phyloP scores from a whole-genome alignment of 2,113 vertebrate genomes.

The Vidua macroura region DNA sequence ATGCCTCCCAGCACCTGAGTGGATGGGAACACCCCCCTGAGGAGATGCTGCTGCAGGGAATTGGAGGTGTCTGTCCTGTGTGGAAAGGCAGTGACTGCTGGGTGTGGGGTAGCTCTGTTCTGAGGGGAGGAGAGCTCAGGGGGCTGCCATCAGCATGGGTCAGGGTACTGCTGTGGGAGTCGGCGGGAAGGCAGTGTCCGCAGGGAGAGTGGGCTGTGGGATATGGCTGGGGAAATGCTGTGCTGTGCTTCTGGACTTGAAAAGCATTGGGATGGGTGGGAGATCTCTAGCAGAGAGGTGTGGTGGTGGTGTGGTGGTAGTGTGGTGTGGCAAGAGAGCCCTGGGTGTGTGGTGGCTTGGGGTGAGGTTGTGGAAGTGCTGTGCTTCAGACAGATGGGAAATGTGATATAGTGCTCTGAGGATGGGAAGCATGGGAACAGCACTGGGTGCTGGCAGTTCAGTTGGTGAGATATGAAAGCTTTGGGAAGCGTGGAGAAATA shows the following conservation, averaged over 20 bases:
- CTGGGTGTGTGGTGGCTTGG: background rate
- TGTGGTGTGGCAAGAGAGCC: background rate
- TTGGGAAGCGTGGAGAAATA: background rate
- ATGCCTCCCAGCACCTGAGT: accelerated
- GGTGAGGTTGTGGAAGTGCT: background rate
- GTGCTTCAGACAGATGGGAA: background rate
- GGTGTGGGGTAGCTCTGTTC: background rate
- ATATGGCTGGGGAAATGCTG: background rate
- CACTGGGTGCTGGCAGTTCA: accelerated
- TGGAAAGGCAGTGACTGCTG: background rate
- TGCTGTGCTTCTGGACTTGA: background rate
- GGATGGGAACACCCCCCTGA: background rate
- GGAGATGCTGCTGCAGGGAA: background rate
- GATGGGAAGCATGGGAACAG: background rate
- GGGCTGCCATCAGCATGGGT: accelerated
- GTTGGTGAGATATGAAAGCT: background rate
- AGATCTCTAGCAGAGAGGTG: background rate
- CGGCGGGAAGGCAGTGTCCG: accelerated
- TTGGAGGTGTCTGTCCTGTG: background rate
- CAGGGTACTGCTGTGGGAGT: background rate
- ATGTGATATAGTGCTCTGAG: background rate
- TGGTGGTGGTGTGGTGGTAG: background rate
- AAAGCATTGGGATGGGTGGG: background rate
- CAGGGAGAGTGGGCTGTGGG: background rate
- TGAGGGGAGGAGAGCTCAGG: accelerated